phyloP scores from a whole-genome alignment of 2,797 vertebrate species.

The Lagothrix lagotricha region DNA sequence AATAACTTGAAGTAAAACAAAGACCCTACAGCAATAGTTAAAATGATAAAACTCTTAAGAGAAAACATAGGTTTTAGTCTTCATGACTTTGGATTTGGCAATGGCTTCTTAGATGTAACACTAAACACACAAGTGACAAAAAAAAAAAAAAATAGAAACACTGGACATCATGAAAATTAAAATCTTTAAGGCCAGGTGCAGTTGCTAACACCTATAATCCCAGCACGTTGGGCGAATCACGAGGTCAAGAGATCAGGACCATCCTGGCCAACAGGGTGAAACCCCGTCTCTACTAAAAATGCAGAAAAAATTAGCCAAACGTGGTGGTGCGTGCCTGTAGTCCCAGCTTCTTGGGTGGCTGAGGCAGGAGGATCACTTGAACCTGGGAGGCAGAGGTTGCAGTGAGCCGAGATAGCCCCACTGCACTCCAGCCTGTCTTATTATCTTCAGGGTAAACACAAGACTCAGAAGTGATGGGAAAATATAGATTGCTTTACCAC shows the following conservation, averaged over 20 bases:
- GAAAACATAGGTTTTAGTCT: background rate
- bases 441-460: background rate
- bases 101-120: background rate
- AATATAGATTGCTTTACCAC: background rate
- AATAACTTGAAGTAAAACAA: background rate
- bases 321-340: too few relatives aligned
- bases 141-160: background rate
- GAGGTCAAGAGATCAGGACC: too few relatives aligned
- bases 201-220: too few relatives aligned
- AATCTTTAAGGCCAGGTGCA: background rate
- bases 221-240: too few relatives aligned
- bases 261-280: too few relatives aligned
- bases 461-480: background rate
- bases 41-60: background rate
- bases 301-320: too few relatives aligned
- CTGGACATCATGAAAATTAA: background rate
- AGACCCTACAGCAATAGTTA: background rate
- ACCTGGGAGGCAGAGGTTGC: too few relatives aligned
- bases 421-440: background rate
- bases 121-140: background rate
- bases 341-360: too few relatives aligned
- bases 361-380: too few relatives aligned
- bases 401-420: too few relatives aligned
- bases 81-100: slow-evolving; percentile 4
- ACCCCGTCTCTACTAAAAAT: too few relatives aligned